These are phyloP conservation scores for Drosophila neoperkinsi DNA, from an alignment of 2,888 invertebrate species.

Conservation along the genomic window DNA sequence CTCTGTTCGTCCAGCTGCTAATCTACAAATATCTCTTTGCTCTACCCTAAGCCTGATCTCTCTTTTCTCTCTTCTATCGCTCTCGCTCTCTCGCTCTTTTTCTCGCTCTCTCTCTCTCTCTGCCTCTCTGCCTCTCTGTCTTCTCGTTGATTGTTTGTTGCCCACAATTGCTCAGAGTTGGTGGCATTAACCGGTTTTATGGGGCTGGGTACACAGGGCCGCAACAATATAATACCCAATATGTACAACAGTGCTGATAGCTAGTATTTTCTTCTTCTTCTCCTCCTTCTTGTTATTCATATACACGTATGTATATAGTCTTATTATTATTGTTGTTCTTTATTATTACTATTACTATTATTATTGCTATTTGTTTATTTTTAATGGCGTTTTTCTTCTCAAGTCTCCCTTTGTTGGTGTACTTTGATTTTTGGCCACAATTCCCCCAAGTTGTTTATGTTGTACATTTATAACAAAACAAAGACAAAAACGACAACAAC, in stretches of 20 bases:
- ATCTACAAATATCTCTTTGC: constrained; percentile 10
- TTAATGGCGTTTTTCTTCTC: constrained; percentile 2
- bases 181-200: constrained; percentile 55
- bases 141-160: constrained; percentile 9
- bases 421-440: constrained; percentile 42
- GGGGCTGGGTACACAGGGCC: constrained; percentile 51
- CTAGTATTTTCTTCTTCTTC: constrained; percentile 26
- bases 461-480: constrained; percentile 24
- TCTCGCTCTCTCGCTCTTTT: background rate
- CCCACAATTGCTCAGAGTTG: constrained; percentile 31
- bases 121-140: background rate
- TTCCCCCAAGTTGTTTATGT: constrained; percentile 37
- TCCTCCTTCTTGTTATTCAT: background rate
- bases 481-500: background rate
- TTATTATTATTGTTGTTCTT: constrained; percentile 18
- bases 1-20: constrained; percentile 43
- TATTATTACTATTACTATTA: constrained; percentile 14
- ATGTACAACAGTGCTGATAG: constrained; percentile 47
- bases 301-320: constrained; percentile 3
- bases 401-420: background rate
- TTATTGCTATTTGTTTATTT: constrained; percentile 18
- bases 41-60: constrained; percentile 17
- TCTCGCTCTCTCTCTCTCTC: background rate
- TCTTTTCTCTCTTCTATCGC: constrained; percentile 15
- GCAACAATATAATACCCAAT: constrained; percentile 38